A percentile compares a stretch with the other conserved stretches of the same genome.
These are phyloP conservation scores for Bombus haemorrhoidalis DNA, from an alignment of 1,140 invertebrate species.

Conservation along the genomic window DNA sequence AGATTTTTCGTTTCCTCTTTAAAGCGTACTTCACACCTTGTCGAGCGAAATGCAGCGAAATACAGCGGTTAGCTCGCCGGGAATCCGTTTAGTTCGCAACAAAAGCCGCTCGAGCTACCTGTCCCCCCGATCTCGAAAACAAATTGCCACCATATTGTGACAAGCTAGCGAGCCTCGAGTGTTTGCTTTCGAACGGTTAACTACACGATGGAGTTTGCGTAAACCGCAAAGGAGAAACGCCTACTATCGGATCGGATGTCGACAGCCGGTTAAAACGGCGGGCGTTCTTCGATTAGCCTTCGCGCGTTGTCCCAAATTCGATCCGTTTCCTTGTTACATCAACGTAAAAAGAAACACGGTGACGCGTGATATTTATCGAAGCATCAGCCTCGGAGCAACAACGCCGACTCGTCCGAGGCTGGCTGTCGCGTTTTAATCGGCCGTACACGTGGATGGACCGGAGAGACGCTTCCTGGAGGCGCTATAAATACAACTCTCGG, in stretches of 20 bases:
- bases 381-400: background rate
- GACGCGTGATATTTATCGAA: background rate
- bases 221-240: background rate
- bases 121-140: constrained; percentile 5
- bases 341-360: background rate
- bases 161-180: constrained; percentile 10
- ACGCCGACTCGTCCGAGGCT: background rate
- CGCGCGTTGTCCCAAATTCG: background rate
- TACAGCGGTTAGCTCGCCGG: background rate
- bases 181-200: background rate
- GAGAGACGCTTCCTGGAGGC: constrained; percentile 56
- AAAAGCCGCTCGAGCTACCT: constrained; percentile 49
- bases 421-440: constrained; percentile 38
- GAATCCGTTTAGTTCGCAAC: constrained; percentile 34
- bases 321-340: background rate
- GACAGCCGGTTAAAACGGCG: background rate
- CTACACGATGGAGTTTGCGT: background rate
- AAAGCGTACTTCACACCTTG: constrained; percentile 33
- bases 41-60: constrained; percentile 23
- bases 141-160: constrained; percentile 52
- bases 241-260: background rate
- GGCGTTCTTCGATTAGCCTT: background rate
- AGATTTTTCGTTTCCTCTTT: constrained; percentile 10
- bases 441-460: constrained; percentile 43
- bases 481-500: constrained; percentile 69